A percentile compares a stretch with the other conserved stretches of the same genome.
These are phyloP conservation scores for Melanotaenia trifasciata DNA, from an alignment of 2,797 vertebrate species.

Conservation along the genomic window DNA sequence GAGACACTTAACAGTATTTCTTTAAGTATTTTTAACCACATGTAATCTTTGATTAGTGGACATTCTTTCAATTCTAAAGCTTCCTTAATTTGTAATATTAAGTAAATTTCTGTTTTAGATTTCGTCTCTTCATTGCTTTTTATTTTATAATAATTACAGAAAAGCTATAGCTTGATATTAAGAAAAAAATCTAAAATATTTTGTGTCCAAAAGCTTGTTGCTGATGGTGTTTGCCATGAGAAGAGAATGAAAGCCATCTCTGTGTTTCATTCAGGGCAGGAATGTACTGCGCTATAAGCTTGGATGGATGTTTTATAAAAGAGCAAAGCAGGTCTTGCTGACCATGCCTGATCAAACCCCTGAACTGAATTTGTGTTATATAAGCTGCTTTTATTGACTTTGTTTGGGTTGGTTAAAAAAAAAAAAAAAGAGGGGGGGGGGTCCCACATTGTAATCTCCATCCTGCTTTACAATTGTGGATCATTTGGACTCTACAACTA, in stretches of 20 bases:
- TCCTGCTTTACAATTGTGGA: slow-evolving; percentile 9
- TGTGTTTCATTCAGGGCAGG: slow-evolving; percentile 20
- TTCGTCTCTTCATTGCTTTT: neutral
- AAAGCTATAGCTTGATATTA: neutral
- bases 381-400: slow-evolving; percentile 57
- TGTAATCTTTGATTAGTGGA: neutral
- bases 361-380: slow-evolving; percentile 28
- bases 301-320: slow-evolving; percentile 32
- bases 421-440: neutral
- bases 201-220: neutral
- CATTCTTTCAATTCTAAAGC: neutral
- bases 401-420: slow-evolving; percentile 20
- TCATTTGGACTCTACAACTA: slow-evolving; percentile 26
- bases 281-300: slow-evolving; percentile 46
- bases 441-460: slow-evolving; percentile 5
- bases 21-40: slow-evolving; percentile 1
- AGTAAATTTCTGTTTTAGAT: neutral
- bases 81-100: slow-evolving; percentile 5
- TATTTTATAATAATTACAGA: neutral
- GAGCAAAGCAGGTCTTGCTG: slow-evolving; percentile 16
- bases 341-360: slow-evolving; percentile 23
- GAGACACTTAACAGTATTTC: neutral
- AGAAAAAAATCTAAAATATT: neutral
- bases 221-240: neutral
- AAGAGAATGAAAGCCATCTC: slow-evolving; percentile 45